Evolutionary conservation across 2,888 invertebrate genomes (phyloP).

Genomic region (Bruchidius siliquastri): DNA sequence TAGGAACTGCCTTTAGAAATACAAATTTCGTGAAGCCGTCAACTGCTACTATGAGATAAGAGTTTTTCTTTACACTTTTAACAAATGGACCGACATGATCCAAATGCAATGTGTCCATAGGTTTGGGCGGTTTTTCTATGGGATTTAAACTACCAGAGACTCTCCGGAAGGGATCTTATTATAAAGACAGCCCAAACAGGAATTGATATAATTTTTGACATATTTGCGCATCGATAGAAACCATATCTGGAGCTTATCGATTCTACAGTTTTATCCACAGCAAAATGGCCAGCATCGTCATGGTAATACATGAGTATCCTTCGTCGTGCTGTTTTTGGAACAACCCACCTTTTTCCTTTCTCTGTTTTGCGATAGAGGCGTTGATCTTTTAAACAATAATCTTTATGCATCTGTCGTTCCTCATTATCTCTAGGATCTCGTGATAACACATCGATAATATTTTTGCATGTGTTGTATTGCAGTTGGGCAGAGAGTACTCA

Average conservation of each 20-base stretch:
- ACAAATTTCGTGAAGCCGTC: conserved; percentile 38
- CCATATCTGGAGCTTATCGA: conserved; percentile 29
- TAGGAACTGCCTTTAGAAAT: conserved; percentile 26
- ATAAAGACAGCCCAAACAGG: conserved; percentile 34
- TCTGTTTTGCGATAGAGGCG: conserved; percentile 15
- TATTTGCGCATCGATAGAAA: conserved; percentile 28
- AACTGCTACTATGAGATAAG: conserved; percentile 30
- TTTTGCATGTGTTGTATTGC: conserved; percentile 12
- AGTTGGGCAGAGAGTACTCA: conserved; percentile 26
- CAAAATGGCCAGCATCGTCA: conserved; percentile 34
- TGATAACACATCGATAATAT: conserved; percentile 14
- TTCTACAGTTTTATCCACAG: conserved; percentile 24
- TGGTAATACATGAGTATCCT: conserved; percentile 25
- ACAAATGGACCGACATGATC: conserved; percentile 30
- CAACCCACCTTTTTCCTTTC: conserved; percentile 16
- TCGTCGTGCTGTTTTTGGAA: conserved; percentile 15
- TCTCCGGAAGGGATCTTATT: conserved; percentile 30
- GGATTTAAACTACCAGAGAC: conserved; percentile 17
- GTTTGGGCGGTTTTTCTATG: conserved; percentile 21
- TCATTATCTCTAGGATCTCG: conserved; percentile 8
- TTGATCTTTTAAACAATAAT: conserved; percentile 19
- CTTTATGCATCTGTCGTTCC: conserved; percentile 14
- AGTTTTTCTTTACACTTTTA: conserved; percentile 20
- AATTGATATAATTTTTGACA: conserved; percentile 29
- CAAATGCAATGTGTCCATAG: conserved; percentile 30